Conservation (phyloP, 2,888 invertebrate genomes). For the Stenodema calcarata region DNA sequence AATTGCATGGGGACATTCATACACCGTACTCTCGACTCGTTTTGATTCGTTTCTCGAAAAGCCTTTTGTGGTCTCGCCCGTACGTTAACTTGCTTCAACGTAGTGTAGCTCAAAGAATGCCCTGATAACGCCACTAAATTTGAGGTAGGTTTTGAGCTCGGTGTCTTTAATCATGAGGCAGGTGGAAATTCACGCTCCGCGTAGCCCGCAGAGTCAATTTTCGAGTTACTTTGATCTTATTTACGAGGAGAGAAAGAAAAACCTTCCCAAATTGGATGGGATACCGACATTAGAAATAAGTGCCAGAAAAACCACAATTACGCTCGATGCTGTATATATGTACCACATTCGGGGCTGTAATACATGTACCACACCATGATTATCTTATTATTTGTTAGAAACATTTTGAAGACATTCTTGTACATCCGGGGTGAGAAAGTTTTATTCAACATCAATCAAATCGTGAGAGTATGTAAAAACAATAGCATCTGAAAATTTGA, state of each 20-base stretch:
- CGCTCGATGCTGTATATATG: background rate
- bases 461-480: too few relatives aligned
- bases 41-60: slow-evolving; percentile 22
- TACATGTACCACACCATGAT: too few relatives aligned
- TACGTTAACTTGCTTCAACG: background rate
- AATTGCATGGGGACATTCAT: slow-evolving; percentile 36
- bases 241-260: background rate
- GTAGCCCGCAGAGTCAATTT: background rate
- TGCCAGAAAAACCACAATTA: background rate
- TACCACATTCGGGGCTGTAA: too few relatives aligned
- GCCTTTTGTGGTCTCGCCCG: background rate
- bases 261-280: background rate
- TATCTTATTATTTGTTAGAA: too few relatives aligned
- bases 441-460: too few relatives aligned
- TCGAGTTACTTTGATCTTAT: background rate
- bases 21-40: background rate
- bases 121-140: background rate
- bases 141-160: background rate
- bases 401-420: too few relatives aligned
- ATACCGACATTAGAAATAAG: background rate
- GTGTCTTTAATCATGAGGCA: background rate
- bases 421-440: too few relatives aligned
- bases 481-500: too few relatives aligned
- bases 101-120: background rate
- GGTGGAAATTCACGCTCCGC: background rate